Base-by-base conservation (phyloP, 1,140 invertebrate genomes). In the Eueides isabella region DNA sequence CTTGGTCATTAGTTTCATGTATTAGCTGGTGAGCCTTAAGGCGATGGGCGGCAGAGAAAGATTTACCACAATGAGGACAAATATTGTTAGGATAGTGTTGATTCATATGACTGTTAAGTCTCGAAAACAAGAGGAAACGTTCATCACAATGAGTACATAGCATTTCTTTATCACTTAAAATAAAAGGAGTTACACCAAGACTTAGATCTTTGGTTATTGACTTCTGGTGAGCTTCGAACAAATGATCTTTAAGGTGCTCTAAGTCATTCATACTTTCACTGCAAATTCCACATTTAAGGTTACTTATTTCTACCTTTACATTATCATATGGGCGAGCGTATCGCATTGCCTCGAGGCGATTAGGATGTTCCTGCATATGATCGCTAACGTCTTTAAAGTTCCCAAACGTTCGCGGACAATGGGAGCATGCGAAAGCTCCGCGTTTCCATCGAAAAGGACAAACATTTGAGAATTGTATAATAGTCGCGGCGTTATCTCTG, bases 81-180 rank as follows among this genome's bases (percentile, higher is more conserved):
- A 93, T 91, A 67, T 90, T 86, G 65, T 90, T 92, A 0, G 86
- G 89, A 78, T 87, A 92, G 61, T 93, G 92, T 28, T 85, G 74
- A 33, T 92, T 92, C 81, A 93, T 89, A 61, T 93, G 92, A 55
- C 82, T 88, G 64, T 93, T 92, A 7, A 93, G 61, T 69, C 85
- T 89, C 0, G 85, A 79, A 67, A 92, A 92, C 0, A 90, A 41
- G 9, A 85, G 80, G 35, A 92, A 93, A 23, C 67, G 77, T 68
- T 86, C 83, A 14, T 80, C 78, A 65, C 92, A 93, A 74, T 83
- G 79, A 0, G 84, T 80, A 61, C 91, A 92, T 16, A 79, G 64
- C 65, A 84, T 88, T n/a, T 85, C 79, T 30, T 85, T 84, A n/a
- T 80, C 79, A 3, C 75, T 76, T 5, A 89, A 74, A 19, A 87